Percentiles rank a stretch among this genome's conserved stretches.
These are phyloP conservation scores for Micromys minutus DNA, from an alignment of 2,113 vertebrate species.

Conservation along the genomic window DNA sequence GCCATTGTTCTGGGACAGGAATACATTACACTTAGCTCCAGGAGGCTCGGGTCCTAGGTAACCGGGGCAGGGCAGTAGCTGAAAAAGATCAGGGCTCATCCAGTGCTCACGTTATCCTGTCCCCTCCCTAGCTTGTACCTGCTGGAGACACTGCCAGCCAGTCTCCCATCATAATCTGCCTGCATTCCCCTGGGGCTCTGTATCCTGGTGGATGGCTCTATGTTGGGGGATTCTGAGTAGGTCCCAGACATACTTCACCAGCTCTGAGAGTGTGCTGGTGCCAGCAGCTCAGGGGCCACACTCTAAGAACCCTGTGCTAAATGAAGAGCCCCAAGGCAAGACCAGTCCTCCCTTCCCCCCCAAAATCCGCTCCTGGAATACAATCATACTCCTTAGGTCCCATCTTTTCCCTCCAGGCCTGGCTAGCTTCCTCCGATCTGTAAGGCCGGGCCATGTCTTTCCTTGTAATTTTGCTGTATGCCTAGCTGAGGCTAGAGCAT, in stretches of 20 bases:
- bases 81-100: not conserved
- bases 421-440: not conserved
- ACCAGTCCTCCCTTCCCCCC: no score
- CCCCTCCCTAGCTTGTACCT: not conserved
- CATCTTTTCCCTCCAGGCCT: not conserved
- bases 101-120: not conserved
- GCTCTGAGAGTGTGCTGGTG: not conserved
- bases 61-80: not conserved
- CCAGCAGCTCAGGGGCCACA: not conserved
- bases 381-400: not conserved
- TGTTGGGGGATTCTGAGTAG: not conserved
- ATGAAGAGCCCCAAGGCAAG: not conserved
- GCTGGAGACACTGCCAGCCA: not conserved
- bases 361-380: not conserved
- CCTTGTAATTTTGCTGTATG: not conserved
- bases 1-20: not conserved
- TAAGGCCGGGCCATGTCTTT: not conserved
- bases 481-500: not conserved
- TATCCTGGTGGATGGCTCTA: not conserved
- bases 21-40: not conserved
- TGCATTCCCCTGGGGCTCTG: not conserved
- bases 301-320: not conserved
- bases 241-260: not conserved
- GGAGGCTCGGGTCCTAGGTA: not conserved
- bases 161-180: no score